Conservation (phyloP, 2,888 invertebrate species). For the Beris morrisii region DNA sequence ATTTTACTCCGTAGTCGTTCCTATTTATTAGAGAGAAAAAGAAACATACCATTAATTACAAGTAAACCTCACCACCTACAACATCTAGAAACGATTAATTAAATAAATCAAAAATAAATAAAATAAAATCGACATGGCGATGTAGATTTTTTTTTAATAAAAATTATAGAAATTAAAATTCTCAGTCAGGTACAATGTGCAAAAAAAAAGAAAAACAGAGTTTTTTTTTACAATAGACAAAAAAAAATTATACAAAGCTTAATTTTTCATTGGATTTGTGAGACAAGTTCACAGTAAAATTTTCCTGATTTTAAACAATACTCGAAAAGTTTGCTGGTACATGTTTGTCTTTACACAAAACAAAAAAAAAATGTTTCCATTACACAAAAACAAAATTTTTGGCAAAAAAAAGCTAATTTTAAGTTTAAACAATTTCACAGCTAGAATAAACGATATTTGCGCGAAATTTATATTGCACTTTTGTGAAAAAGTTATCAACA, state of each 20-base stretch:
- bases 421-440: too few species aligned
- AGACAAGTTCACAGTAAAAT: too few species aligned
- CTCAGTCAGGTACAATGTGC: conserved; percentile 33
- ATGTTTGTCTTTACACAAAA: too few species aligned
- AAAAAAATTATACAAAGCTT: conserved; percentile 1
- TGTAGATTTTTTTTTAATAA: not conserved
- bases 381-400: too few species aligned
- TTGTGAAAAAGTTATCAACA: too few species aligned
- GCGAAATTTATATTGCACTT: too few species aligned
- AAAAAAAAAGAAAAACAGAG: conserved; percentile 25
- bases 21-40: conserved; percentile 52
- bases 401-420: too few species aligned
- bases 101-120: not conserved
- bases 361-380: too few species aligned
- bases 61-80: not conserved
- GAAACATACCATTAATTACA: conserved; percentile 10
- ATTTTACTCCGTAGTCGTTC: conserved; percentile 79
- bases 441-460: too few species aligned
- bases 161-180: conserved; percentile 11
- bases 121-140: conserved; percentile 8
- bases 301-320: too few species aligned
- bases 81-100: conserved; percentile 3
- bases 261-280: too few species aligned
- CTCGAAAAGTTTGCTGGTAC: too few species aligned
- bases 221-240: not conserved